phyloP scores from a whole-genome alignment of 1,140 invertebrate genomes.

The Drosophila takahashii region DNA sequence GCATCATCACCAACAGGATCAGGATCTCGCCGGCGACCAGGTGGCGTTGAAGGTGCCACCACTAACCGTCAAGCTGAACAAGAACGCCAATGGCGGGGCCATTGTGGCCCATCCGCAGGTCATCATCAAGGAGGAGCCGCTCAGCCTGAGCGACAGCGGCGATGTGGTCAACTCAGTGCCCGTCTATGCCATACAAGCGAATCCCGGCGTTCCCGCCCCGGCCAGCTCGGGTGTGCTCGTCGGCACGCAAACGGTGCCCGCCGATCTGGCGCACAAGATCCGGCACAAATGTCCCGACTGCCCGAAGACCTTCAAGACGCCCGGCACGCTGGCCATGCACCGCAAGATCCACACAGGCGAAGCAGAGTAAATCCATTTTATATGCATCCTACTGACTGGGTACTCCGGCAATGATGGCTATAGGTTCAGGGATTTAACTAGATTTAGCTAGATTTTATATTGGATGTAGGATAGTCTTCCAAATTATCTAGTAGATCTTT shows the following conservation, averaged over 20 bases:
- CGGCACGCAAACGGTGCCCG: slow-evolving; percentile 69
- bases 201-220: slow-evolving; percentile 48
- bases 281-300: slow-evolving; percentile 83
- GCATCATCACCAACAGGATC: slow-evolving; percentile 57
- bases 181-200: slow-evolving; percentile 82
- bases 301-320: slow-evolving; percentile 82
- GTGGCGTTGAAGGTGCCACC: slow-evolving; percentile 74
- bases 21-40: slow-evolving; percentile 59
- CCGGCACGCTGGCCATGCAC: slow-evolving; percentile 82
- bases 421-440: too few relatives aligned
- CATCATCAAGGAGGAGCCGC: slow-evolving; percentile 79
- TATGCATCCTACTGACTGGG: slow-evolving; percentile 32
- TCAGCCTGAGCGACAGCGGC: slow-evolving; percentile 72
- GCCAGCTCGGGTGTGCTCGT: slow-evolving; percentile 69
- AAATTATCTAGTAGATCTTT: too few relatives aligned
- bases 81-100: slow-evolving; percentile 66
- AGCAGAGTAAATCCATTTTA: slow-evolving; percentile 81
- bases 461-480: too few relatives aligned
- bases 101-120: slow-evolving; percentile 76
- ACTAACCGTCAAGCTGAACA: slow-evolving; percentile 78
- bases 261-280: slow-evolving; percentile 75
- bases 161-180: slow-evolving; percentile 73
- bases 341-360: slow-evolving; percentile 84
- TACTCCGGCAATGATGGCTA: slow-evolving; percentile 12
- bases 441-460: too few relatives aligned